Base-by-base conservation (phyloP, 2,888 invertebrate species). In the Margaritifera margaritifera region DNA sequence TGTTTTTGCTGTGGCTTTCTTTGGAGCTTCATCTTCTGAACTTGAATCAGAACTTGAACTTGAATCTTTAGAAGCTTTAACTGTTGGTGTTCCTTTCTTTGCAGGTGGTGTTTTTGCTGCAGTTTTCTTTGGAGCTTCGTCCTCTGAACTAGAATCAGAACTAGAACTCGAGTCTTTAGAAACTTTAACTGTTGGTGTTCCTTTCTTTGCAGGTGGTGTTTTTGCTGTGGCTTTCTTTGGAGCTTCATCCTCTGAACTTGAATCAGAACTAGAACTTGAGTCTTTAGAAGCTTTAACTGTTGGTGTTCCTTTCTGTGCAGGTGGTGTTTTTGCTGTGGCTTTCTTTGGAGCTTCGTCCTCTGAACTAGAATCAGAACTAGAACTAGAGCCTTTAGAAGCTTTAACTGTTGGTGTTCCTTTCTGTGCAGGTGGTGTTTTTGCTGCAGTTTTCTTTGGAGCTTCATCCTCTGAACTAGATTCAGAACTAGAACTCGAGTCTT, bases 231-330 rank as follows among this genome's bases (percentile, higher is more conserved):
- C 22, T 24, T 67, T 72, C 52, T 55, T 61, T 22, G 61, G 51
- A 6, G 51, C 57, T 60, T 71, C 72, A 58, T 70, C 73, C 27
- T 71, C 71, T 24, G 68, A 70, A 60, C 54, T 60, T n/a, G 69
- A 66, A 57, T 71, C 71, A 52, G 68, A 61, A 42, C 72, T 74
- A 27, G 69, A 65, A 42, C 68, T 59, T 4, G 52, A 57, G 4
- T 27, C 19, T 11, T 70, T 31, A 1, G 11, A 11, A 42, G 42
- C 4, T 42, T 42, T 11, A 42, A 4, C 11, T 42, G 11, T 1
- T 42, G 42, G 42, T 11, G 42, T 42, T 42, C 42, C 42, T 42
- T 42, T 61, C 42, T 65, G 62, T 27, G 66, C 66, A 42, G 66
- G 67, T 62, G 69, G 51, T n/a, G 71, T 51, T 58, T 67, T 71